Conservation (phyloP, 2,888 invertebrate species). For the Lysandra bellargus region DNA sequence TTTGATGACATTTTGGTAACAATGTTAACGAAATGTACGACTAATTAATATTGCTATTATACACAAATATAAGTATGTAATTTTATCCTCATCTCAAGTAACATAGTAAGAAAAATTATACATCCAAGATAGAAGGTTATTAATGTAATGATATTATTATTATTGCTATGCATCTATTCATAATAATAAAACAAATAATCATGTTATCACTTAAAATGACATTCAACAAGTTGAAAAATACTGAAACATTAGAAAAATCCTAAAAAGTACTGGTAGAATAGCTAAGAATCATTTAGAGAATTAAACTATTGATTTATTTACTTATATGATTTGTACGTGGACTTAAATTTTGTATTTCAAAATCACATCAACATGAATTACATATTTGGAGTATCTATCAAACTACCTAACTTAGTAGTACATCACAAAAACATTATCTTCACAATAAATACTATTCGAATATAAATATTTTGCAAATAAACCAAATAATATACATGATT, state of each 20-base stretch:
- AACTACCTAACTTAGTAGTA: conserved; percentile 7
- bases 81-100: neutral
- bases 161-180: neutral
- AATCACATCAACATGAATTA: conserved; percentile 27
- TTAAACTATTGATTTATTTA: conserved; percentile 18
- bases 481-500: conserved; percentile 29
- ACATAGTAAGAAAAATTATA: neutral
- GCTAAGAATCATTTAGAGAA: neutral
- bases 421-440: neutral
- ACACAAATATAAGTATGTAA: neutral
- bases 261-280: neutral
- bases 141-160: neutral
- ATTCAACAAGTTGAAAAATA: neutral
- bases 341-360: conserved; percentile 23
- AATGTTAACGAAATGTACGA: neutral
- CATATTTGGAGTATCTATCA: conserved; percentile 16
- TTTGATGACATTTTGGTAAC: neutral
- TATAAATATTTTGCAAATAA: conserved; percentile 32
- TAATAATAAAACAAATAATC: neutral
- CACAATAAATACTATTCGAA: conserved; percentile 32
- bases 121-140: neutral
- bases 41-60: no score
- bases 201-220: neutral
- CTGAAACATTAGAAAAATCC: neutral
- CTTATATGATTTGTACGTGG: conserved; percentile 27